A percentile compares a stretch with the other conserved stretches of the same genome.
These are phyloP conservation scores for Tetraodon nigroviridis DNA, from an alignment of 2,113 vertebrate genomes.

Conservation along the genomic window DNA sequence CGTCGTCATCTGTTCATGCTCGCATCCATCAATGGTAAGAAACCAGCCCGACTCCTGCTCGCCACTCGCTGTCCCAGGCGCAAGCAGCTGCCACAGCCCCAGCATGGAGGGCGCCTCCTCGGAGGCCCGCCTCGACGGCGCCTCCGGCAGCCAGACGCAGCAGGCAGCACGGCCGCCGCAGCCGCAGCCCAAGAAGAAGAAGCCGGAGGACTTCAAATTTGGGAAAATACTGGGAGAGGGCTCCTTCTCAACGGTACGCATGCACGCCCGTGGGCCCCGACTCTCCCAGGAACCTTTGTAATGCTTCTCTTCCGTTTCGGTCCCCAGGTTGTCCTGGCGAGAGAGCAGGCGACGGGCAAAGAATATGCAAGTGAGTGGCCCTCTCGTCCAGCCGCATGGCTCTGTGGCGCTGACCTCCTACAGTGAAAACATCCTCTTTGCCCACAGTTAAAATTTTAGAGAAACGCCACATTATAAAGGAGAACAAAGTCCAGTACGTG, in stretches of 20 bases:
- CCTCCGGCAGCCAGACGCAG: constrained; percentile 66
- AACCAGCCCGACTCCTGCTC: constrained; percentile 85
- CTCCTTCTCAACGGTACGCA: constrained; percentile 91
- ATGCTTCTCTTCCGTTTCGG: constrained; percentile 1
- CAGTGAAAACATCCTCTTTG: constrained; percentile 14
- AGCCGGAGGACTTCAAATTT: constrained; percentile 95
- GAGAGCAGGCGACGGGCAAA: constrained; percentile 88
- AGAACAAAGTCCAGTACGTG: constrained; percentile 97
- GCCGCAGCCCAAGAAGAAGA: constrained; percentile 94
- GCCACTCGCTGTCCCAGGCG: constrained; percentile 78
- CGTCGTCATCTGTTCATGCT: constrained; percentile 93
- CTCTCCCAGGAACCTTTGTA: constrained; percentile 3
- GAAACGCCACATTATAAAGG: constrained; percentile 98
- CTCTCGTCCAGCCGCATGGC: not conserved
- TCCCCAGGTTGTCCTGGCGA: constrained; percentile 90
- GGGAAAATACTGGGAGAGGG: constrained; percentile 98
- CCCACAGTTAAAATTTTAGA: constrained; percentile 96
- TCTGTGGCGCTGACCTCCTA: not conserved
- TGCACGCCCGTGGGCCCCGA: constrained; percentile 17
- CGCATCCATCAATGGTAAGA: constrained; percentile 95
- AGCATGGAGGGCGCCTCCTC: constrained; percentile 83
- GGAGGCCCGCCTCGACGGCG: constrained; percentile 70
- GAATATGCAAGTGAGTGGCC: constrained; percentile 95
- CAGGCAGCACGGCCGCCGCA: constrained; percentile 73
- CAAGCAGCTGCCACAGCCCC: constrained; percentile 81